These are phyloP conservation scores for Agriopis leucophaearia DNA, from an alignment of 2,888 invertebrate genomes.

Conservation along the genomic window DNA sequence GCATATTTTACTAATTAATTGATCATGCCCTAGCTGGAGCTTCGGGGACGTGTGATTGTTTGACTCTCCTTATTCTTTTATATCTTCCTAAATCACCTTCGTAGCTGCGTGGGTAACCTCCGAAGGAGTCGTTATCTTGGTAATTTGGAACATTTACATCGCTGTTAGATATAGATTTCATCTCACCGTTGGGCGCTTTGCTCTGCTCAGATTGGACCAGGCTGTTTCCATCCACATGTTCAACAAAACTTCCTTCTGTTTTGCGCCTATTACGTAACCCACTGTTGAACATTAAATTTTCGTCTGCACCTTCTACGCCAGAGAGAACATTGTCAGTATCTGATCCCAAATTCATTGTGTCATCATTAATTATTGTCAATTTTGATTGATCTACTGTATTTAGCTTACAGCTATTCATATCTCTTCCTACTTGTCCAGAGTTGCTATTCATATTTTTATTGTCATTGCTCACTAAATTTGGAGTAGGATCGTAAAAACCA, in stretches of 20 bases:
- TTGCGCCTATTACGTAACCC: slow-evolving; percentile 63
- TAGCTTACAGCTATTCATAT: slow-evolving; percentile 28
- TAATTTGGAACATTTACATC: slow-evolving; percentile 60
- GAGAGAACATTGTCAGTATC: slow-evolving; percentile 76
- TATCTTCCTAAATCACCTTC: slow-evolving; percentile 70
- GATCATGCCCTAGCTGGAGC: slow-evolving; percentile 37
- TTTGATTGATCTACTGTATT: slow-evolving; percentile 27
- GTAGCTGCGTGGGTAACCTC: slow-evolving; percentile 64
- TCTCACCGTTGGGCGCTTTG: slow-evolving; percentile 53
- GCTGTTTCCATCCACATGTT: slow-evolving; percentile 42
- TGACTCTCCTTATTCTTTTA: slow-evolving; percentile 75
- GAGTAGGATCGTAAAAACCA: slow-evolving; percentile 77
- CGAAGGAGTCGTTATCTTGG: slow-evolving; percentile 72
- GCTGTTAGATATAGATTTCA: slow-evolving; percentile 53
- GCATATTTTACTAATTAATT: neutral
- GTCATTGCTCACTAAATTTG: slow-evolving; percentile 60
- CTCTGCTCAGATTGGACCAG: slow-evolving; percentile 44
- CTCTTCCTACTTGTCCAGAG: slow-evolving; percentile 38
- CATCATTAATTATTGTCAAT: slow-evolving; percentile 33
- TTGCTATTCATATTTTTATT: slow-evolving; percentile 48
- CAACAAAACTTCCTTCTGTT: slow-evolving; percentile 45
- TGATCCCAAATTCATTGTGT: slow-evolving; percentile 66
- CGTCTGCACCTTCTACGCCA: slow-evolving; percentile 73
- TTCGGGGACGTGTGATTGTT: slow-evolving; percentile 54
- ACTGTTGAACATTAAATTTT: slow-evolving; percentile 74